These are phyloP conservation scores for Fragum sueziense DNA, from an alignment of 2,888 invertebrate genomes.

Conservation along the genomic window DNA sequence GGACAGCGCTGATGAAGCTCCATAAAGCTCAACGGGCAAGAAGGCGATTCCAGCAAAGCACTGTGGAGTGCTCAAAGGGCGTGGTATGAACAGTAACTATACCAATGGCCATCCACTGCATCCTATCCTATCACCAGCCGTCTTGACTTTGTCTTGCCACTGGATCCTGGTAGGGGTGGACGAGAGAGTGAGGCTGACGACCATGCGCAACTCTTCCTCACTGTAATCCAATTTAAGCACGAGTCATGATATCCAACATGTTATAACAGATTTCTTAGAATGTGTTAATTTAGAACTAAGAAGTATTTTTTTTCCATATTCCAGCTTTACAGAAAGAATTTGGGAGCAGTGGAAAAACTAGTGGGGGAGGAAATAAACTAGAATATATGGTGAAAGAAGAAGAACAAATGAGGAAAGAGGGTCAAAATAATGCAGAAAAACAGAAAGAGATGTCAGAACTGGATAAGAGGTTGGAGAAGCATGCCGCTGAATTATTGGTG, in stretches of 20 bases:
- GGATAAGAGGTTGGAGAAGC: constrained; percentile 39
- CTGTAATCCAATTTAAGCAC: not conserved
- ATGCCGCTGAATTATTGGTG: constrained; percentile 29
- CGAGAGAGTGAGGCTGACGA: not conserved
- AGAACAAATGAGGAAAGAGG: constrained; percentile 51
- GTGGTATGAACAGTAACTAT: no score
- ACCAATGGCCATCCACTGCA: no score
- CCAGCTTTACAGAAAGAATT: constrained; percentile 31
- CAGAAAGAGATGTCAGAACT: constrained; percentile 47
- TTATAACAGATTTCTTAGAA: no score
- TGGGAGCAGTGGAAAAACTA: constrained; percentile 8
- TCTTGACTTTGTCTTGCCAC: not conserved
- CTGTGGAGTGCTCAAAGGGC: no score
- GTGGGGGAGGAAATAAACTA: constrained; percentile 4
- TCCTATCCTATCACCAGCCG: not conserved
- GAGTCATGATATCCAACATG: not conserved
- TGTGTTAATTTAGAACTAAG: not conserved
- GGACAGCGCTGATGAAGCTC: no score
- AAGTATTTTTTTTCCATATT: not conserved
- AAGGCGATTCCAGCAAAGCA: no score
- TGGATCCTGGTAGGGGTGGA: not conserved
- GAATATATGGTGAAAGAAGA: constrained; percentile 42
- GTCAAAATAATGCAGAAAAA: constrained; percentile 28
- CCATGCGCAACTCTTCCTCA: not conserved
- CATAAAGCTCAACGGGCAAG: no score